Base-by-base conservation (phyloP, 1,140 invertebrate species). In the Capitella teleta region DNA sequence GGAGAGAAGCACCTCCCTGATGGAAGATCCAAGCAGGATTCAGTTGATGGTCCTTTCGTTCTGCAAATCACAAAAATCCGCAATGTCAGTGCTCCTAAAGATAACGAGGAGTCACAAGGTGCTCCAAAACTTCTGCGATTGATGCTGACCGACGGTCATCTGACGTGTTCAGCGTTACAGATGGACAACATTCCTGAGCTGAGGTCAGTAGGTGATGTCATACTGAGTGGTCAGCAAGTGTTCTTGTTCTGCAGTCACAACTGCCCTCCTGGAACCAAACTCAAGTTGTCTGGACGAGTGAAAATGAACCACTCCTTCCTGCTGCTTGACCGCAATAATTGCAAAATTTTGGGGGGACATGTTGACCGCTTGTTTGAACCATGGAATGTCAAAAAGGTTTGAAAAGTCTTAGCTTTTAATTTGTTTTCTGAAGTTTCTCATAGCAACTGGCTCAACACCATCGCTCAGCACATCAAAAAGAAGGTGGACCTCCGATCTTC, bases 21-120 rank as follows among this genome's bases (percentile, higher is more conserved):
- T 44, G 66, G 67, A 24, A 50, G 68, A 5, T 61, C 59, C 43
- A 57, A 52, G 56, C 50, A 58, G 60, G n/a, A 67, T 56, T 45
- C 65, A 45, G 70, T 82, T 51, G 70, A 80, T 49, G 81, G 82
- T 8, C 78, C 83, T 48, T 77, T 87, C 50, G 80, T 92, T 10
- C 71, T 91, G 19, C 89, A 94, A 78, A 81, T 94, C 58, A 83
- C 86, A 67, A 86, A 89, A 67, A 77, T 90, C 37, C 76, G 85
- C 14, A 92, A 92, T 75, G 79, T 89, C 34, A 79, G 86, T 30
- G 86, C 86, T 18, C 87, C 89, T n/a, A 91, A 91, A 73, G 80
- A 80, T 30, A 87, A 89, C 72, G 86, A 91, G 64, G 85, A 88
- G 57, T 88, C 85, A 14, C 79, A 80, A 55, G 75, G 77, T 45